Evolutionary conservation across 2,113 vertebrate genomes (phyloP).

Genomic region (Myotis lucifugus): DNA sequence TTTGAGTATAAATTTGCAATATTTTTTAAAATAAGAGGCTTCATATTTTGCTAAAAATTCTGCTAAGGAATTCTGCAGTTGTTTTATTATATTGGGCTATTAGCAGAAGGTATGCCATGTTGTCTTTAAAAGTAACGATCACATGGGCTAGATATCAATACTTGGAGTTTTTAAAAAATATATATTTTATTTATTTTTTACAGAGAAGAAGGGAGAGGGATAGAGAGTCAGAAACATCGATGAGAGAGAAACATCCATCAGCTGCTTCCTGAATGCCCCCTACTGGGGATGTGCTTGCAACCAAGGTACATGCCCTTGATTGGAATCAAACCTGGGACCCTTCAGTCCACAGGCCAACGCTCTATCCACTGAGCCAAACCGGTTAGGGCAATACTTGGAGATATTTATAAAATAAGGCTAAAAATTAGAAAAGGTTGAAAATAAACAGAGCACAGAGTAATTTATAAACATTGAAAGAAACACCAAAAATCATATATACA

Average conservation of each 20-base stretch:
- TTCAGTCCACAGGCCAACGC: too few relatives aligned
- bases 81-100: neutral
- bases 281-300: too few relatives aligned
- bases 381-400: neutral
- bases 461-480: neutral
- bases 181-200: too few relatives aligned
- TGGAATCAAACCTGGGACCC: too few relatives aligned
- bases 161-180: neutral
- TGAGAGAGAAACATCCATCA: too few relatives aligned
- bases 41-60: slow-evolving; percentile 20
- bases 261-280: too few relatives aligned
- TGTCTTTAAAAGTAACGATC: neutral
- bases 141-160: neutral
- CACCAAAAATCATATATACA: neutral
- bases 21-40: neutral
- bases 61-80: neutral
- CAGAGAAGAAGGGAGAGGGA: too few relatives aligned
- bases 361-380: too few relatives aligned
- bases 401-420: neutral
- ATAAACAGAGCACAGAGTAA: neutral
- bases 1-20: neutral
- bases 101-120: neutral
- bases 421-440: neutral
- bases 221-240: too few relatives aligned
- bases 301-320: too few relatives aligned